Base-by-base conservation (phyloP, 2,888 invertebrate species). In the Spilarctia lutea region DNA sequence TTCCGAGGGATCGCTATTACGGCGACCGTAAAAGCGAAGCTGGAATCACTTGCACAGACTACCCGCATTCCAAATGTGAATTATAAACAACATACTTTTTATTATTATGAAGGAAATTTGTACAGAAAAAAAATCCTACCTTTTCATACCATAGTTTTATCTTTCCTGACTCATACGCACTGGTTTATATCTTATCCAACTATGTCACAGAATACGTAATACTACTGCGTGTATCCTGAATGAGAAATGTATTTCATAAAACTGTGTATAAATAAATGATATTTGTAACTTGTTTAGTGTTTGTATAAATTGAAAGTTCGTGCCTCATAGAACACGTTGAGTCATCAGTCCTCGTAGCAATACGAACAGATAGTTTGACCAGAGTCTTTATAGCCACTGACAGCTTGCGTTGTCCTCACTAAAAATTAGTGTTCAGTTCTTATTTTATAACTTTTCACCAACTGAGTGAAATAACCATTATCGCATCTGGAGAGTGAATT, bases 1-100 rank as follows among this genome's bases (percentile, higher is more conserved):
- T 85, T 84, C 84, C 82, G 83, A 81, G 85, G 85, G 83, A 84
- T 86, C 81, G 82, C 84, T 81, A 83, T 86, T 84, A 83, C 79
- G 80, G 75, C 81, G 85, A 85, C 85, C 88, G 86, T 89, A 89
- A 89, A 89, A 84, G 80, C 73, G 81, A 63, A 42, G 52, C 52
- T n/a, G 65, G 63, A 82, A 85, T 81, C 77, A 78, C 72, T 76
- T 80, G 76, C 73, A 65, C 68, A 24, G 63, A 70, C 79, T 73
- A 77, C 74, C 74, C 76, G 77, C 73, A 77, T 79, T 75, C 74
- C 56, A 42, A 77, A 77, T 74, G 73, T 77, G 83, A 84, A 82
- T 79, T 82, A 81, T 76, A 83, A 81, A 79, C 80, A 81, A 74
- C 65, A 66, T 73, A 39, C 8, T 39, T 81, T 82, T 82, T 83